Evolutionary conservation across 53 echinoderm and acorn worm species (phyloP).

Genomic region (Patiria pectinifera): DNA sequence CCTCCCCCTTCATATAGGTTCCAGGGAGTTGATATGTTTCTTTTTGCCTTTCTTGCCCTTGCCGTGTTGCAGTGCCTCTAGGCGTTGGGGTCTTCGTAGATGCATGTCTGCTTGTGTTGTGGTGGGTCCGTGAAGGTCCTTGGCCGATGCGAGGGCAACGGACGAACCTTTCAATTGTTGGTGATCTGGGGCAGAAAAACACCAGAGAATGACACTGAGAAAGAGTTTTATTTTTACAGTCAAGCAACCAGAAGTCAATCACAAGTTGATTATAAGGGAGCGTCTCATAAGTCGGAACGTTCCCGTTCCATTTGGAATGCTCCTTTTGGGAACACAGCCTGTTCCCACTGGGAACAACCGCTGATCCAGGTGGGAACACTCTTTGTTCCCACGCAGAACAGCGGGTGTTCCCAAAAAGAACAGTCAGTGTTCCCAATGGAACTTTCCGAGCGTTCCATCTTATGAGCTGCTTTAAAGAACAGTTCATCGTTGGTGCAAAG

Average conservation of each 20-base stretch:
- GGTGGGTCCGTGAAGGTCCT: conserved; percentile 73
- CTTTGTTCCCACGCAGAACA: no score
- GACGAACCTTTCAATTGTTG: conserved; percentile 44
- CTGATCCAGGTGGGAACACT: no score
- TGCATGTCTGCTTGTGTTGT: conserved; percentile 70
- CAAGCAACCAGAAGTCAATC: no score
- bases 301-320: no score
- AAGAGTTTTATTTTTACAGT: not conserved
- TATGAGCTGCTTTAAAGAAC: no score
- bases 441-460: no score
- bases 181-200: conserved; percentile 30
- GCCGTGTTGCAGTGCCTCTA: conserved; percentile 81
- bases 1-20: conserved; percentile 79
- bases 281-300: no score
- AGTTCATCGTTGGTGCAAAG: no score
- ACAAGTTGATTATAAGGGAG: not conserved
- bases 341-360: no score
- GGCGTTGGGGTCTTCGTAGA: conserved; percentile 78
- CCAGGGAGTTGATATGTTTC: conserved; percentile 82
- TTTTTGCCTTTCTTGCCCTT: conserved; percentile 83
- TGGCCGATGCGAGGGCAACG: conserved; percentile 36
- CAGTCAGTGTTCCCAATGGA: no score
- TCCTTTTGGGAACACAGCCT: no score
- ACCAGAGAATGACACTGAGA: not conserved
- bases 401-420: no score